Evolutionary conservation across 2,888 invertebrate genomes (phyloP), one percentile per base, ranked within the genome.

Genomic region (Branchipolynoe longqiensis): DNA sequence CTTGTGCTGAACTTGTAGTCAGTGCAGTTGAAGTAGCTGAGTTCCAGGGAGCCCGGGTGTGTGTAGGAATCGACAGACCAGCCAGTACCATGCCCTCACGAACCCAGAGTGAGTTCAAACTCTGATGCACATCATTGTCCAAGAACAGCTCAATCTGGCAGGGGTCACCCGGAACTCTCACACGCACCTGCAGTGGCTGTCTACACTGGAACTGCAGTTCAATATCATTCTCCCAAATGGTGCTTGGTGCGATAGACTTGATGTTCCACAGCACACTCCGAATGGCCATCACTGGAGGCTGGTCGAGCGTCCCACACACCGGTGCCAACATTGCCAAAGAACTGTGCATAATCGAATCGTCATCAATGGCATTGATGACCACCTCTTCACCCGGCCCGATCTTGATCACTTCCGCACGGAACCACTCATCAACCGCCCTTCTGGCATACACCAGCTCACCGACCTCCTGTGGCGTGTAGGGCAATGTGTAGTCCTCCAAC

Each of bases 361-460:
- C n/a, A 22, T 69, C 69, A 0, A 69, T 2, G 36, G 38, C 4
- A 4, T n/a, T 33, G 6, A 69, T 22, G 6, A 18, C 36, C 0
- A n/a, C 69, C 36, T 33, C 18, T 3, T 38, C 38, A 1, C 6
- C 36, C 1, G 69, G 69, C 3, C 69, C 69, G 48, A 78, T 48
- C 2, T 1, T 22, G 3, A 78, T 41, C 48, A 78, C 54, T 48
- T 78, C 78, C 1, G 48, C 54, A 1, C 78, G 41, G 1, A 22
- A n/a, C 78, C 78, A 78, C 25, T 18, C 48, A n/a, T 14, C 8
- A 1, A 28, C 4, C 6, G n/a, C 4, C 1, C n/a, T 48, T 33
- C 31, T 40, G 0, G 31, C 78, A 41, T 12, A 48, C 31, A 78
- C 78, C 31, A 78, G 48, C 54, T 78, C 78, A 0, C 78, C 78